Base-by-base conservation (phyloP, 2,113 vertebrate genomes). In the Oceanodroma tethys region DNA sequence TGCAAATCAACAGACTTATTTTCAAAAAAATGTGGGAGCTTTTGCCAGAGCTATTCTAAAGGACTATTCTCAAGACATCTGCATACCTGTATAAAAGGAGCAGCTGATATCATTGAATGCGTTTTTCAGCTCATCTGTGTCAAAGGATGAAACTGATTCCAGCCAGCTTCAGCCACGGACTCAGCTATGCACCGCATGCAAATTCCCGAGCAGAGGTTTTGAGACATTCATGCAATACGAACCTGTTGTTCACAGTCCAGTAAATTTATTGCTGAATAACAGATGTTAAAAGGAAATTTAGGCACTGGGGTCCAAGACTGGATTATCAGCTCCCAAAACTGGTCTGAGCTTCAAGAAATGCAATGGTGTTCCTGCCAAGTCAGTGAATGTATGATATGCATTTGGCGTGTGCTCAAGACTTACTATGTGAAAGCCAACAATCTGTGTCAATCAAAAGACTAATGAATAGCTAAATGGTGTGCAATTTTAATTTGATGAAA, bases 71-170 rank as follows among this genome's bases (percentile, higher is more conserved):
- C 70, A 93, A 74, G 40, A 79, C 66, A 82, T 93, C 89, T 93
- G n/a, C 73, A 82, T 87, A 96, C 95, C 93, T 97, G 95, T 94
- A 81, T 72, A 82, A 92, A 96, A 85, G 43, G 52, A 89, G 81
- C 86, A 90, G 73, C 34, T 94, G 93, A 94, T 85, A 75, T 19
- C 15, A 75, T 0, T 82, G 36, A 96, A 91, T 76, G 25, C 3
- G 6, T 62, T 96, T 94, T 93, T 89, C 87, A 90, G 52, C 45
- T 87, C 9, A 1, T 74, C 38, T 89, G 38, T 11, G 4, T 87
- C 56, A 81, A 65, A 7, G 12, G 34, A 63, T 84, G 65, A 91
- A 94, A 65, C 22, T 26, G 30, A 93, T 93, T 67, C 56, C 70
- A 93, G 60, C 16, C 76, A 94, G 34, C 23, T 53, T 79, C 68